phyloP scores from a whole-genome alignment of 2,888 invertebrate genomes.

The Copidosoma aretas region DNA sequence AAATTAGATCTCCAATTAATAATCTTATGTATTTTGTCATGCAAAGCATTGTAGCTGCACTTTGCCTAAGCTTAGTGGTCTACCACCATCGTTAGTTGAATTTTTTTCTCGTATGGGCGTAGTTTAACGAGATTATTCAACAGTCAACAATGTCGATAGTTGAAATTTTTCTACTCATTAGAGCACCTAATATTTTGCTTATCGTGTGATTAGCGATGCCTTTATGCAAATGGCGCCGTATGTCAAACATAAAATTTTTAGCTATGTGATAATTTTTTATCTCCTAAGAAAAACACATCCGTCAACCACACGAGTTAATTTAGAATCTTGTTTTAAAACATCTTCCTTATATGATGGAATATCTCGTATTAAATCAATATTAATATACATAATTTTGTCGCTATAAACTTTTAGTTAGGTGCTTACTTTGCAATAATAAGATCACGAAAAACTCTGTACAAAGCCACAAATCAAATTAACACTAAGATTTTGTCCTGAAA shows the following conservation, averaged over 20 bases:
- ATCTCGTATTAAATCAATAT: not conserved
- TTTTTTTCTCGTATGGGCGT: too few relatives aligned
- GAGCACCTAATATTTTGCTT: too few relatives aligned
- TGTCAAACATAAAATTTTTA: not conserved
- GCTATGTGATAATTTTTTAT: not conserved
- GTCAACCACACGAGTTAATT: not conserved
- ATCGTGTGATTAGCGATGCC: not conserved
- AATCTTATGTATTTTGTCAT: too few relatives aligned
- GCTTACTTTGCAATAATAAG: conserved; percentile 13
- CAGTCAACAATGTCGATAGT: too few relatives aligned
- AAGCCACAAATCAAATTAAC: conserved; percentile 2
- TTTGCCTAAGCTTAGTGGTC: too few relatives aligned
- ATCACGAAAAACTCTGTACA: not conserved
- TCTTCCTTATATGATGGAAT: not conserved
- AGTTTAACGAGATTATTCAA: too few relatives aligned
- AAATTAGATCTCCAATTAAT: too few relatives aligned
- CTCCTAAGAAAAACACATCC: not conserved
- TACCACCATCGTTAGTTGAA: too few relatives aligned
- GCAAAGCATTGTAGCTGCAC: too few relatives aligned
- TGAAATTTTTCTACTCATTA: too few relatives aligned
- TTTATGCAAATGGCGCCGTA: not conserved
- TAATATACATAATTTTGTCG: conserved; percentile 1
- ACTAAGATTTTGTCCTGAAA: conserved; percentile 3
- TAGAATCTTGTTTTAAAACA: not conserved
- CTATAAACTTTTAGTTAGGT: conserved; percentile 20